These are phyloP conservation scores for Leptoteleia sp. DNA, from an alignment of 1,140 invertebrate species.

Conservation along the genomic window DNA sequence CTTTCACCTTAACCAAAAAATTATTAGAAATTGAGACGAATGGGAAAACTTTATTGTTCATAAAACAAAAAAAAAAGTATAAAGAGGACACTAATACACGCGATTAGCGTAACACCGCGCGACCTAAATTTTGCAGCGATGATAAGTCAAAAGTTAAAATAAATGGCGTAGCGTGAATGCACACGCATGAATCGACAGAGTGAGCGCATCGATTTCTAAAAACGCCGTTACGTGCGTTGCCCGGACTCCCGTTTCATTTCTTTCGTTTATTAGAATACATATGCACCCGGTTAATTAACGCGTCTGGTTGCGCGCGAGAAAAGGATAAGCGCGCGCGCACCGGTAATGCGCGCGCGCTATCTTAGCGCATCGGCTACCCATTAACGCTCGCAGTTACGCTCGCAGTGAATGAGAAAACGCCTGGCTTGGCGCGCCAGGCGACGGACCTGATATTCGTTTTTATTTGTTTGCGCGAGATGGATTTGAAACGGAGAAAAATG, in stretches of 20 bases:
- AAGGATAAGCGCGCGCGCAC: conserved; percentile 13
- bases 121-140: neutral
- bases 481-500: neutral
- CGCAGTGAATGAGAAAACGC: conserved; percentile 2
- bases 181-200: neutral
- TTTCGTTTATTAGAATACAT: conserved; percentile 33
- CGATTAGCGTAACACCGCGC: too few species aligned
- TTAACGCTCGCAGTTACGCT: conserved; percentile 7
- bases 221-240: conserved; percentile 48
- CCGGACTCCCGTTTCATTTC: conserved; percentile 8
- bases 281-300: conserved; percentile 33
- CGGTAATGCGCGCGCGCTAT: conserved; percentile 14
- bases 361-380: conserved; percentile 8
- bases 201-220: conserved; percentile 55
- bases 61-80: too few species aligned
- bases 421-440: neutral
- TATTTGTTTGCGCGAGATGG: conserved; percentile 1
- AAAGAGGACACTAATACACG: neutral
- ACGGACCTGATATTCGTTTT: conserved; percentile 7
- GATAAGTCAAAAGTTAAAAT: too few species aligned
- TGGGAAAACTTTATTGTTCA: too few species aligned
- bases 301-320: conserved; percentile 20
- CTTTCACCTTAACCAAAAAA: too few species aligned
- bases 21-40: too few species aligned
- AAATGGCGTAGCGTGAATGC: conserved; percentile 5